Evolutionary conservation across 2,797 vertebrate species (phyloP), one percentile per base, ranked within the genome.

Genomic region (Muscicapa striata): DNA sequence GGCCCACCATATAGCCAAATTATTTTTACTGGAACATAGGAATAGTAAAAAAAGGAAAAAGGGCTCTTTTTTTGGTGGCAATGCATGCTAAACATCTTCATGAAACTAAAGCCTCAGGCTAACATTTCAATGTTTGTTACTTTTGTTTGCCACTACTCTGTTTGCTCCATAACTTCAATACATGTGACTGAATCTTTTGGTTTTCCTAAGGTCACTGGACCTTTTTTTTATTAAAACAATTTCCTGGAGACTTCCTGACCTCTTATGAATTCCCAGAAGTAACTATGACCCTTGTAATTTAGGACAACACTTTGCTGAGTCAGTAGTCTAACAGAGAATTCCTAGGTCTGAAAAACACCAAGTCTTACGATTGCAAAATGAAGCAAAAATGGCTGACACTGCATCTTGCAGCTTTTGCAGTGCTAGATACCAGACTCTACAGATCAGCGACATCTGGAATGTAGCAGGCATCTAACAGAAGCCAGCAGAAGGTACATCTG

Each of bases 211-310:
- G 83, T 88, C 77, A 86, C 20, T 45, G 30, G 58, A 81, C 30
- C 15, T 27, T 83, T 86, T 74, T 74, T 70, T 84, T 55, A 36
- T 72, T 93, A 36, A 87, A 86, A 88, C 67, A 20, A 87, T 88
- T 93, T 95, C 80, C 62, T 92, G 69, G 27, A 73, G 69, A 79
- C 74, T 69, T 90, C 58, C 67, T 84, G 74, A 81, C 63, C 46
- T 78, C 58, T 86, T 46, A 51, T 10, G 51, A 90, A 89, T 93
- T 92, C 81, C 80, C 94, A 93, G 92, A 95, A 93, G 59, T 81
- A 68, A 88, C 46, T 23, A 51, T 7, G 24, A 81, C 70, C 84
- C 5, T 0, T 29, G 51, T 72, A 86, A 90, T 75, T 90, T 75
- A 78, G 69, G 36, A 23, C 73, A 93, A 90, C 40, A 10, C 7